Conservation (phyloP, 2,888 invertebrate genomes). For the Hetaerina titia region DNA sequence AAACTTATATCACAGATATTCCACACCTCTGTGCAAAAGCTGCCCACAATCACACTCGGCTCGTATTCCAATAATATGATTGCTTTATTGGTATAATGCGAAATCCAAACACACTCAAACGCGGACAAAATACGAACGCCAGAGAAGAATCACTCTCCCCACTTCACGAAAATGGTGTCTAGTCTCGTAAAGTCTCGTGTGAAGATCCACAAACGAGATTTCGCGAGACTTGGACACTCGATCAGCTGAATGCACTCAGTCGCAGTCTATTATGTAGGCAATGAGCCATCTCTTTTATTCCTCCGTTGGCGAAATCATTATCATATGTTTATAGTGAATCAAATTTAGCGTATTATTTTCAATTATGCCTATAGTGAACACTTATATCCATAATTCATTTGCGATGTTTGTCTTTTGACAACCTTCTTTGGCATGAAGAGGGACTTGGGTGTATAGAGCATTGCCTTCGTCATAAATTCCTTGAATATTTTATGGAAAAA, state of each 20-base stretch:
- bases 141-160: slow-evolving; percentile 71
- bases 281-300: slow-evolving; percentile 46
- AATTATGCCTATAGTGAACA: slow-evolving; percentile 23
- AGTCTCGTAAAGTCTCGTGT: slow-evolving; percentile 71
- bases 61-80: slow-evolving; percentile 68
- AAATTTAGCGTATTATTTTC: not conserved
- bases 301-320: slow-evolving; percentile 39
- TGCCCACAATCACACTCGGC: slow-evolving; percentile 70
- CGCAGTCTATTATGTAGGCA: slow-evolving; percentile 67
- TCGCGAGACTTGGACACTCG: slow-evolving; percentile 70
- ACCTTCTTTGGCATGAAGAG: slow-evolving; percentile 54
- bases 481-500: slow-evolving; percentile 57
- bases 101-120: slow-evolving; percentile 70
- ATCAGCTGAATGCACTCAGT: slow-evolving; percentile 69
- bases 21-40: slow-evolving; percentile 69
- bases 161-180: slow-evolving; percentile 72
- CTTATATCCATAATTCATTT: not conserved
- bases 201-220: slow-evolving; percentile 71
- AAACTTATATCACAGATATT: slow-evolving; percentile 70
- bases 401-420: slow-evolving; percentile 60
- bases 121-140: slow-evolving; percentile 71
- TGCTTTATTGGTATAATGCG: slow-evolving; percentile 32
- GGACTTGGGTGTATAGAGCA: slow-evolving; percentile 39
- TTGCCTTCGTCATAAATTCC: slow-evolving; percentile 60
- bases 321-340: slow-evolving; percentile 50